Base-by-base conservation (phyloP, 2,888 invertebrate genomes). In the Halocaridina rubra region DNA sequence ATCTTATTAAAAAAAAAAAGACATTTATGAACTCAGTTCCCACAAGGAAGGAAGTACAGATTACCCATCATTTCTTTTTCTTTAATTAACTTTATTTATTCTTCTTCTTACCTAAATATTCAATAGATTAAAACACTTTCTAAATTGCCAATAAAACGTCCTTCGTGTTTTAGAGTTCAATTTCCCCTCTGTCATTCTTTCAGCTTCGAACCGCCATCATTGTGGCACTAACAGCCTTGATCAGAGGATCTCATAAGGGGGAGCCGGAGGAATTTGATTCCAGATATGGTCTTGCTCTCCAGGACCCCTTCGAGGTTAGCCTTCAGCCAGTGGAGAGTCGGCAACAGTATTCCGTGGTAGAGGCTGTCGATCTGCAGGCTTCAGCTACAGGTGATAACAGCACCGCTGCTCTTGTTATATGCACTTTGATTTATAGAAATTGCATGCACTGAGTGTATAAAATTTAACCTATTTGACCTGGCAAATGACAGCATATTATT, bases 321-420 rank as follows among this genome's bases (percentile, higher is more conserved):
- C 22, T 32, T 27, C 33, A 33, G 13, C 64, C 79, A 19, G 53
- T 29, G 19, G 80, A 72, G 33, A 80, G 57, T 27, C 80, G 72
- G 27, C 80, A 80, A 57, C n/a, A n/a, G n/a, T 71, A 71, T 8
- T 30, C 80, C 24, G 59, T 71, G 13, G 80, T 80, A 24, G 80
- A 71, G 2, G 33, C 24, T 8, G 33, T 24, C 5, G 80, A 80
- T 33, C 71, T 80, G 13, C 59, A 59, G n/a, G 19, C 72, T 4
- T 53, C 80, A 3, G 80, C 80, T 27, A 71, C 80, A 61, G 80
- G 80, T 59, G 13, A 33, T n/a, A n/a, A n/a, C n/a, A n/a, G n/a
- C n/a, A n/a, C n/a, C n/a, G n/a, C n/a, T n/a, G n/a, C n/a, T n/a
- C n/a, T n/a, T n/a, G n/a, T n/a, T n/a, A n/a, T n/a, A n/a, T n/a